A percentile compares a stretch with the other conserved stretches of the same genome.
Evolutionary conservation across 2,888 invertebrate species (phyloP).

Genomic region (Cheilosia impressa): DNA sequence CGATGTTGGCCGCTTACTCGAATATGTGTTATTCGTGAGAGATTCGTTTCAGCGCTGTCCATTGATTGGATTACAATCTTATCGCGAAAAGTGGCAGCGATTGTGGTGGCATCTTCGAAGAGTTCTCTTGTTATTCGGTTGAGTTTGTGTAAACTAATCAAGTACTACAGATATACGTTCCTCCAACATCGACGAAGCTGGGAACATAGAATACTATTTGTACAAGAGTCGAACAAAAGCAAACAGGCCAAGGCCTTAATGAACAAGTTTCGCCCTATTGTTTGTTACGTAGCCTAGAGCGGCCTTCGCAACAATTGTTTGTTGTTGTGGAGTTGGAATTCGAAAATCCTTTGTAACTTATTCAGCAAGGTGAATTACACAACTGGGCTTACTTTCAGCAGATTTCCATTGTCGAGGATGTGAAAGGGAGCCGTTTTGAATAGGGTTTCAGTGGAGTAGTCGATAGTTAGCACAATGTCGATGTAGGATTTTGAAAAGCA

Average conservation of each 20-base stretch:
- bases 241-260: background rate
- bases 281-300: background rate
- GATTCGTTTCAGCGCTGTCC: constrained; percentile 15
- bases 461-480: no score
- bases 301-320: background rate
- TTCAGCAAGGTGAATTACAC: background rate
- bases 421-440: background rate
- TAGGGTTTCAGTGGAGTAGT: background rate
- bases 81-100: background rate
- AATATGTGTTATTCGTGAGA: constrained; percentile 1
- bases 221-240: background rate
- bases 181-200: background rate
- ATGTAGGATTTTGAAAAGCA: no score
- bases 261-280: background rate
- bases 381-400: background rate
- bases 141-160: background rate
- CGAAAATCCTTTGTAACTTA: constrained; percentile 1
- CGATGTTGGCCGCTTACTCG: constrained; percentile 8
- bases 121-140: no score
- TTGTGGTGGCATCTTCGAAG: background rate
- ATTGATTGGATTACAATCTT: constrained; percentile 13
- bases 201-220: background rate
- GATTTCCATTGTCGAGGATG: background rate
- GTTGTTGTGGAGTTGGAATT: background rate
- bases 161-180: background rate